Percentiles rank a stretch among this genome's conserved stretches.
Conservation (phyloP, 2,888 invertebrate species). For the Ellobium chinense region DNA sequence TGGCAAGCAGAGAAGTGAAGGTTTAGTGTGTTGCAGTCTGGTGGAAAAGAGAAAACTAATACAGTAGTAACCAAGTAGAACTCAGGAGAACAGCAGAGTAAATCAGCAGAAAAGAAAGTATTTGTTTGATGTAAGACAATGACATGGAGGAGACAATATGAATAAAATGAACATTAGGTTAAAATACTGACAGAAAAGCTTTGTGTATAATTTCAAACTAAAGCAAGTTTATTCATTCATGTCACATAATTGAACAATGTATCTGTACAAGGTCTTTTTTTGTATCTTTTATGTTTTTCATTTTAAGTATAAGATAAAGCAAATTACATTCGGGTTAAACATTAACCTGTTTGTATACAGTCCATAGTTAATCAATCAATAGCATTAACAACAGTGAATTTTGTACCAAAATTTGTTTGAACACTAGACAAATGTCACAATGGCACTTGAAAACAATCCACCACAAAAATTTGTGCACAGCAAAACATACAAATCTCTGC, state of each 20-base stretch:
- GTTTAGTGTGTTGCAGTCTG: too few relatives aligned
- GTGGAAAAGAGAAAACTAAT: too few relatives aligned
- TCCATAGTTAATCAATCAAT: constrained; percentile 38
- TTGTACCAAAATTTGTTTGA: constrained; percentile 25
- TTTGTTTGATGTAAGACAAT: too few relatives aligned
- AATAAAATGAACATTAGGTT: too few relatives aligned
- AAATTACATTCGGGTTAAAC: constrained; percentile 20
- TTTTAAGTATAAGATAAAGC: constrained; percentile 6
- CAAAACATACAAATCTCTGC: too few relatives aligned
- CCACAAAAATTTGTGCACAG: too few relatives aligned
- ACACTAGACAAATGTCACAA: constrained; percentile 18
- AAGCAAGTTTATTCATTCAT: constrained; percentile 28
- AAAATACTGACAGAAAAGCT: neutral
- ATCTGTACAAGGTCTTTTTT: constrained; percentile 44
- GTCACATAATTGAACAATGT: constrained; percentile 28
- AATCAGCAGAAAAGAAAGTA: too few relatives aligned
- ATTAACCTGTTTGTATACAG: neutral
- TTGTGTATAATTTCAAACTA: constrained; percentile 17
- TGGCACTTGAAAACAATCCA: constrained; percentile 17
- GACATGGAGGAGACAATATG: too few relatives aligned
- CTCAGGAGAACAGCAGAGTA: too few relatives aligned
- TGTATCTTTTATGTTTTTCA: constrained; percentile 6
- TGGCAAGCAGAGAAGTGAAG: too few relatives aligned
- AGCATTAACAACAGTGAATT: constrained; percentile 31
- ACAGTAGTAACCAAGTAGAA: too few relatives aligned